Conservation (phyloP, 2,797 vertebrate genomes). For the Microcaecilia unicolor region DNA sequence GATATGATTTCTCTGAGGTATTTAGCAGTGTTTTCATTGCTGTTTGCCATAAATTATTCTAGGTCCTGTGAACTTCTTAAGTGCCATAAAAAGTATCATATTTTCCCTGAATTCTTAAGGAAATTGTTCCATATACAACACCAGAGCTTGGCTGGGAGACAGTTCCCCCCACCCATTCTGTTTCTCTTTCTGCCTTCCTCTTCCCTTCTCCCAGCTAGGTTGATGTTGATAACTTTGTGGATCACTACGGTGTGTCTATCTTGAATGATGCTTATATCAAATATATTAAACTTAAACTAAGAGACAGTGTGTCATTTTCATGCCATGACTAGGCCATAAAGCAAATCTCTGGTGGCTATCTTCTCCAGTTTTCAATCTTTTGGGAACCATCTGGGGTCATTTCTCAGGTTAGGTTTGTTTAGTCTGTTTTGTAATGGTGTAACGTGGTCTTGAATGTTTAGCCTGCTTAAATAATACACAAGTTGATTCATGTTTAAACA, state of each 20-base stretch:
- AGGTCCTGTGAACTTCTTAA: slow-evolving; percentile 44
- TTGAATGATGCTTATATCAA: too few species aligned
- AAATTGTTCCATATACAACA: slow-evolving; percentile 73
- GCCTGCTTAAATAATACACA: slow-evolving; percentile 50
- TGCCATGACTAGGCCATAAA: slow-evolving; percentile 68
- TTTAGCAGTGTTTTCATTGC: slow-evolving; percentile 15
- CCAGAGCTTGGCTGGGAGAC: slow-evolving; percentile 54
- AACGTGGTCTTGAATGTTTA: slow-evolving; percentile 52
- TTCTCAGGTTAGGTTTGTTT: slow-evolving; percentile 49
- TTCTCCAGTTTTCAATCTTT: slow-evolving; percentile 45
- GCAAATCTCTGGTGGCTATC: slow-evolving; percentile 48
- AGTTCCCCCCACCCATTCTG: too few species aligned
- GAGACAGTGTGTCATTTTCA: slow-evolving; percentile 61
- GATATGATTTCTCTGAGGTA: background rate
- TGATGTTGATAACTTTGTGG: too few species aligned
- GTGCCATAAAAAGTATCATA: slow-evolving; percentile 67
- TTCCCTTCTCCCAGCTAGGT: too few species aligned
- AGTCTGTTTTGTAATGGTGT: slow-evolving; percentile 51
- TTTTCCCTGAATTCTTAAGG: slow-evolving; percentile 74
- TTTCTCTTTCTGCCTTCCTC: too few species aligned
- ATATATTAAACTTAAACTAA: too few species aligned
- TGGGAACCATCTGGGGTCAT: slow-evolving; percentile 45
- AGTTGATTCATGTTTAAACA: slow-evolving; percentile 47
- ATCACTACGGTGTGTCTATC: too few species aligned
- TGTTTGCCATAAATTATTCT: slow-evolving; percentile 21